phyloP scores from a whole-genome alignment of 1,140 invertebrate genomes.

The Procambarus clarkii region DNA sequence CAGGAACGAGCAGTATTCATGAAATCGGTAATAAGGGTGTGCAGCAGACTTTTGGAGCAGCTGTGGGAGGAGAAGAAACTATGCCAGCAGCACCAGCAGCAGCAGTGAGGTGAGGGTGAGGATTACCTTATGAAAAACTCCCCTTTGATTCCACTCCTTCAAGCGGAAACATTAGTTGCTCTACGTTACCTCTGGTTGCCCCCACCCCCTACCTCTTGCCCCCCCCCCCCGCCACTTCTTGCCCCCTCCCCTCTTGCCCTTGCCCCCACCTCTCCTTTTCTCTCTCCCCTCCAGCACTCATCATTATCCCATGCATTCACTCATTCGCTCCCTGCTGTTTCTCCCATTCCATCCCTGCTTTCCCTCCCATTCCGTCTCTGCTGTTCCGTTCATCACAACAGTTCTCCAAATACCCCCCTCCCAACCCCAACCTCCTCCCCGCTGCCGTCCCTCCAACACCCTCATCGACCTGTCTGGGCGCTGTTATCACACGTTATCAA shows the following conservation, averaged over 20 bases:
- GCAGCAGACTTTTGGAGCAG: too few relatives aligned
- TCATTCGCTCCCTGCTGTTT: too few relatives aligned
- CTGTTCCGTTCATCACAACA: neutral
- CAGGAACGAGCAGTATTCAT: too few relatives aligned
- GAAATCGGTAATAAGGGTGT: too few relatives aligned
- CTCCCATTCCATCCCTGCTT: neutral
- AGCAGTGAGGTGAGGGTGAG: neutral
- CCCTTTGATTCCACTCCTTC: constrained; percentile 17
- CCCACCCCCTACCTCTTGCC: neutral
- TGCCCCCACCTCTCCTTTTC: neutral
- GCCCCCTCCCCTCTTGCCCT: neutral
- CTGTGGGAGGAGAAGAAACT: too few relatives aligned
- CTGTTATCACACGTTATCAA: neutral
- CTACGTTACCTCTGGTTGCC: neutral
- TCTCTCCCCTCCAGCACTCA: neutral
- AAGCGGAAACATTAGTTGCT: constrained; percentile 3
- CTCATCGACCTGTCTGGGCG: neutral
- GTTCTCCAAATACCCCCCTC: neutral
- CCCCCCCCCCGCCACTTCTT: neutral
- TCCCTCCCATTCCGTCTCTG: neutral
- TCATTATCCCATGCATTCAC: too few relatives aligned
- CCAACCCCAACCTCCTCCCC: neutral
- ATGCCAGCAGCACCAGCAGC: neutral
- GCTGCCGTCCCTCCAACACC: neutral
- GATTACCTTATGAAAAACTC: constrained; percentile 7